Conservation (phyloP, 92 coral and sea anemone genomes). For the Palythoa grandis region DNA sequence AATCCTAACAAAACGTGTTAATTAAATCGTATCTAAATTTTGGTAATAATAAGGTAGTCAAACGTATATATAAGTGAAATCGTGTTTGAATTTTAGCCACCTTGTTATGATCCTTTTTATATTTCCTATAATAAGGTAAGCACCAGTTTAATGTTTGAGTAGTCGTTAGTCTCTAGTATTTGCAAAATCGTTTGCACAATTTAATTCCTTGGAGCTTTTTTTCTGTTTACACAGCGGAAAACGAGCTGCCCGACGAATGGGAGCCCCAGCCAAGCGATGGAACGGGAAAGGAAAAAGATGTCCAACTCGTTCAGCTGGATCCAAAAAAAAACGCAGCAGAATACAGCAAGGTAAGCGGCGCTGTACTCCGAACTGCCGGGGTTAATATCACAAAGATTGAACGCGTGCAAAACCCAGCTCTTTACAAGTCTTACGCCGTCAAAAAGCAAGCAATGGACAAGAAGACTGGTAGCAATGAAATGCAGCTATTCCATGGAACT, state of each 20-base stretch:
- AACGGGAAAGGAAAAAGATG: conserved; percentile 59
- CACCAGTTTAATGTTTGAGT: background rate
- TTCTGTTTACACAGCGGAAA: conserved; percentile 21
- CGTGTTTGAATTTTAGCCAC: too few species aligned
- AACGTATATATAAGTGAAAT: too few species aligned
- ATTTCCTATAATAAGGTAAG: too few species aligned
- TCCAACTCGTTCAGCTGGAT: conserved; percentile 64
- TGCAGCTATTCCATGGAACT: conserved; percentile 73
- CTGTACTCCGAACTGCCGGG: conserved; percentile 32
- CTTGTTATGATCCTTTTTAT: too few species aligned
- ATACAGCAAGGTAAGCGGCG: conserved; percentile 39
- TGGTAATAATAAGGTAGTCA: too few species aligned
- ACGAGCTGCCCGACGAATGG: conserved; percentile 68
- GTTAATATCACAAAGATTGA: conserved; percentile 54
- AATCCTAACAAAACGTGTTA: too few species aligned
- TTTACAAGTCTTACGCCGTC: conserved; percentile 47
- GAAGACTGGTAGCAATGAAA: conserved; percentile 69
- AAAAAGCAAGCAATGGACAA: conserved; percentile 70
- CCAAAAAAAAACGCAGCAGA: conserved; percentile 49
- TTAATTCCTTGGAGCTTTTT: background rate
- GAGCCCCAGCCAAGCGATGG: conserved; percentile 67
- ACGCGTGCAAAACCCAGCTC: conserved; percentile 69
- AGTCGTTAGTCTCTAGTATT: background rate
- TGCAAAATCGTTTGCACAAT: background rate
- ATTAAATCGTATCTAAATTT: too few species aligned